Evolutionary conservation across 2,797 vertebrate species (phyloP).

Genomic region (Eulemur mongoz): DNA sequence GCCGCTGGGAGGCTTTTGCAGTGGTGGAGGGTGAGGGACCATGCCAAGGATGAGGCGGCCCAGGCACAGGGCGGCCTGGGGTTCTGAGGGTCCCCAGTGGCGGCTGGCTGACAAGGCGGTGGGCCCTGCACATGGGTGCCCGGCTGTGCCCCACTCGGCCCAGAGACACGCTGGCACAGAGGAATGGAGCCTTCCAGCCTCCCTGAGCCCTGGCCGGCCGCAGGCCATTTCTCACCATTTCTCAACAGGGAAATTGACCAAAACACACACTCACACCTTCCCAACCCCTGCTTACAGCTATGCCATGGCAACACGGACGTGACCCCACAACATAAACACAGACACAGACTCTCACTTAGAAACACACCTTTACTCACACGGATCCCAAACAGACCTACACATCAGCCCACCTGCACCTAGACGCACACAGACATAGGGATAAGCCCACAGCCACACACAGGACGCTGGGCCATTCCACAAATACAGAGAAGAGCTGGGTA

Average conservation of each 20-base stretch:
- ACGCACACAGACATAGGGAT: accelerated
- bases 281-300: accelerated
- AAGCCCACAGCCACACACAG: too few relatives aligned
- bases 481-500: neutral
- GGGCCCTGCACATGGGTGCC: neutral
- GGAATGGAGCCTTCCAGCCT: accelerated
- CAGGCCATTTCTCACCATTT: neutral
- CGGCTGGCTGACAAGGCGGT: accelerated
- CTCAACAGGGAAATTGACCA: accelerated
- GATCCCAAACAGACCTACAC: neutral
- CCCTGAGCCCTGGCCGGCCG: accelerated
- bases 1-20: accelerated
- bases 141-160: accelerated
- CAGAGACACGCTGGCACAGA: accelerated
- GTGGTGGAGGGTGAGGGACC: neutral
- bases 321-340: neutral
- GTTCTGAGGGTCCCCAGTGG: neutral
- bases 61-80: conserved; percentile 36
- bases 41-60: neutral
- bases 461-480: too few relatives aligned
- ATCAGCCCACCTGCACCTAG: neutral
- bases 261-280: neutral
- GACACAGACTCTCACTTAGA: neutral
- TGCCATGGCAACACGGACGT: neutral
- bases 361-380: neutral